Conservation (phyloP, 2,113 vertebrate species). For the Heteronetta atricapilla region DNA sequence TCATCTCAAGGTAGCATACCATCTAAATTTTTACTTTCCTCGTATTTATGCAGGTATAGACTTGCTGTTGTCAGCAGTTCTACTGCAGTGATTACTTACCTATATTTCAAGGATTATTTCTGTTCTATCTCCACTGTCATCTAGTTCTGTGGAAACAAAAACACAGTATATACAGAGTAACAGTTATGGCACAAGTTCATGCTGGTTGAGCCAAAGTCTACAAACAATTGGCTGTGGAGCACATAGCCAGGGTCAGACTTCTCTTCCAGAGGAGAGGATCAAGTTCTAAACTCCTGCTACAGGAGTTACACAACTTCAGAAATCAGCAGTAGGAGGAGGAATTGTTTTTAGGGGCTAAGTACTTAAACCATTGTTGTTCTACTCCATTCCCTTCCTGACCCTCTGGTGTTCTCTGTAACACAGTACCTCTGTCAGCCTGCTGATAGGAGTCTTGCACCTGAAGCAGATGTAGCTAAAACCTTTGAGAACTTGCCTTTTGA, state of each 20-base stretch:
- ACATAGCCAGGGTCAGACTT: not conserved
- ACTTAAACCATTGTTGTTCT: not conserved
- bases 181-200: not conserved
- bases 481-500: not conserved
- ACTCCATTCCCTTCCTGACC: not conserved
- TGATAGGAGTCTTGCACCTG: fast-evolving
- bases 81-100: not conserved
- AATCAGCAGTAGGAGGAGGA: not conserved
- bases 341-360: not conserved
- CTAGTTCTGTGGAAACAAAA: not conserved
- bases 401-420: fast-evolving
- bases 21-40: not conserved
- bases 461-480: not conserved
- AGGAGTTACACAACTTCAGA: not conserved
- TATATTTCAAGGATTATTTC: not conserved
- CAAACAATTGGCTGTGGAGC: not conserved
- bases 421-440: not conserved
- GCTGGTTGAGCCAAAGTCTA: not conserved
- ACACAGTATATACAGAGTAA: not conserved
- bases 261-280: not conserved
- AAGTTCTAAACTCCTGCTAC: not conserved
- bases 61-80: not conserved
- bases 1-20: not conserved
- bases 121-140: not conserved
- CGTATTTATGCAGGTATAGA: not conserved